A percentile compares a stretch with the other conserved stretches of the same genome.
Evolutionary conservation across 2,888 invertebrate species (phyloP).

Genomic region (Gymnosoma rotundatum): DNA sequence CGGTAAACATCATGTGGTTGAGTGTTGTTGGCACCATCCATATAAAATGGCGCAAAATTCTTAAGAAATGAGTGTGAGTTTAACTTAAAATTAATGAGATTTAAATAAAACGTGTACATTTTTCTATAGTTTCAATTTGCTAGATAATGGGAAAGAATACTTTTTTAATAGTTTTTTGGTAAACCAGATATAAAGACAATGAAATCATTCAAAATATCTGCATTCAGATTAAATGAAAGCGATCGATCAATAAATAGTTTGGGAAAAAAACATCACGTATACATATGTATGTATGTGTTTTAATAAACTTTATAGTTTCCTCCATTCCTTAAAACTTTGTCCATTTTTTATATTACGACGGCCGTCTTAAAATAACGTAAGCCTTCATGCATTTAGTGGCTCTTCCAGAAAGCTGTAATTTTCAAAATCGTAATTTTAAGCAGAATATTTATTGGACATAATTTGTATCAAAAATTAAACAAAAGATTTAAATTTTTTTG

Average conservation of each 20-base stretch:
- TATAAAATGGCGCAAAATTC: neutral
- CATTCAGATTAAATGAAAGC: neutral
- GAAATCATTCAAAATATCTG: conserved; percentile 34
- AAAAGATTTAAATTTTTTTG: no score
- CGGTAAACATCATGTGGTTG: neutral
- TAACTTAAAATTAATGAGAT: no score
- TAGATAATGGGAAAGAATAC: neutral
- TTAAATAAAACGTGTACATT: neutral
- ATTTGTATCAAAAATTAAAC: no score
- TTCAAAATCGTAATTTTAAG: no score
- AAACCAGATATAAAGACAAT: conserved; percentile 34
- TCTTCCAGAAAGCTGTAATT: no score
- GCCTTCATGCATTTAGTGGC: no score
- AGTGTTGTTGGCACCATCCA: neutral
- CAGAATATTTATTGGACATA: no score
- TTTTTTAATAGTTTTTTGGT: conserved; percentile 35
- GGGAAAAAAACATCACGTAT: neutral
- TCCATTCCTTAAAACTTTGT: neutral
- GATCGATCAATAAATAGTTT: neutral
- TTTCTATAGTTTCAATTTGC: neutral
- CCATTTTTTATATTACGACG: no score
- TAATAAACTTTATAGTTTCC: neutral
- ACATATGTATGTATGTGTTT: neutral
- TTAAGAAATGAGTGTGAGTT: no score
- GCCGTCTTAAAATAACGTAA: no score